A percentile compares a stretch with the other conserved stretches of the same genome.
Evolutionary conservation across 2,113 vertebrate genomes (phyloP).

Genomic region (Cyprinodon brontotheroides): DNA sequence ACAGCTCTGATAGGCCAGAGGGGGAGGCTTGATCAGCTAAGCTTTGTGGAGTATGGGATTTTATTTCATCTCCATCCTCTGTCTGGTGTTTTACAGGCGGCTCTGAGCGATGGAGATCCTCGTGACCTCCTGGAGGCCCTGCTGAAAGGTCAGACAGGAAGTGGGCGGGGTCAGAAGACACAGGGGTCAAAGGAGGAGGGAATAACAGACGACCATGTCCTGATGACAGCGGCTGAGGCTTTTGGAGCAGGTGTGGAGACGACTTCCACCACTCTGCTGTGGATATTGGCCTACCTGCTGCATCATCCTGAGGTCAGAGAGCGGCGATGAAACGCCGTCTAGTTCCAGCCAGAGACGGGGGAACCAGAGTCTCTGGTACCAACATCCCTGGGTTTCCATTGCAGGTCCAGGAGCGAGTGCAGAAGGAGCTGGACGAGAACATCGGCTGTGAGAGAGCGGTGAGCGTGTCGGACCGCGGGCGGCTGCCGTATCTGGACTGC

Average conservation of each 20-base stretch:
- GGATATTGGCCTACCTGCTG: slow-evolving; percentile 78
- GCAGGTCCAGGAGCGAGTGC: slow-evolving; percentile 77
- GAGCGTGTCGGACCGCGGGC: slow-evolving; percentile 62
- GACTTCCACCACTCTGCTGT: slow-evolving; percentile 79
- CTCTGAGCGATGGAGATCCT: slow-evolving; percentile 63
- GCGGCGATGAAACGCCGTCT: background rate
- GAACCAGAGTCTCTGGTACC: no score
- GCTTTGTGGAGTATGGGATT: background rate
- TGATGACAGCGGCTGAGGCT: slow-evolving; percentile 78
- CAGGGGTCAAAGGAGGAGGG: background rate
- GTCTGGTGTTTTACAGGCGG: slow-evolving; percentile 48
- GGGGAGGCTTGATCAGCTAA: no score
- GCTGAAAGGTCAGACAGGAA: slow-evolving; percentile 62
- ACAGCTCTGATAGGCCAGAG: background rate
- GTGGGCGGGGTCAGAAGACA: slow-evolving; percentile 15
- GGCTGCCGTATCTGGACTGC: slow-evolving; percentile 76
- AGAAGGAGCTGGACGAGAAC: slow-evolving; percentile 78
- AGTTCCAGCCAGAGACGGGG: no score
- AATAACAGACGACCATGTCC: slow-evolving; percentile 79
- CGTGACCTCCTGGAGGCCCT: slow-evolving; percentile 81
- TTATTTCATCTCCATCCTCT: background rate
- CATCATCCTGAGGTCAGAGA: slow-evolving; percentile 72
- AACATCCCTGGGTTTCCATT: background rate
- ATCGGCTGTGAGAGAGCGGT: slow-evolving; percentile 68
- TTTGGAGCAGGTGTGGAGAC: slow-evolving; percentile 80